phyloP scores from a whole-genome alignment of 2,888 invertebrate genomes.

The Leptura quadrifasciata region DNA sequence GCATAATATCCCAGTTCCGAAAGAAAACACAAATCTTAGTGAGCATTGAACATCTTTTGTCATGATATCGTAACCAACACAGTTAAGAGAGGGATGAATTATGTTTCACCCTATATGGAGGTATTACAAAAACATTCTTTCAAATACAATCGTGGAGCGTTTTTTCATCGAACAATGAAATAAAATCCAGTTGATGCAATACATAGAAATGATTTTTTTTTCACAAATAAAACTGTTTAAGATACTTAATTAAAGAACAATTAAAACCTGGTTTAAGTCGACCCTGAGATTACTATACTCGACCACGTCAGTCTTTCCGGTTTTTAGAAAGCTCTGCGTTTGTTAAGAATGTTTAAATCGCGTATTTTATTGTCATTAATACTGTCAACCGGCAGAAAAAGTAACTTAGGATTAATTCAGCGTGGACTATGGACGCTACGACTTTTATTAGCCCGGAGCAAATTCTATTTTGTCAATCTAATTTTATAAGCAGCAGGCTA shows the following conservation, averaged over 20 bases:
- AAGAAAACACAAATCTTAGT: too few relatives aligned
- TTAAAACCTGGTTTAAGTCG: not conserved
- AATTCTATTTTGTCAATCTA: constrained; percentile 23
- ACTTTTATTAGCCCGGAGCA: constrained; percentile 2
- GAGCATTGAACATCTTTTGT: too few relatives aligned
- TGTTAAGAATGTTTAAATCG: not conserved
- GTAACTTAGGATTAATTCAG: not conserved
- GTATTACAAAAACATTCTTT: too few relatives aligned
- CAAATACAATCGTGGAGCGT: too few relatives aligned
- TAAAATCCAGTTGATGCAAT: not conserved
- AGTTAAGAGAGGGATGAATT: too few relatives aligned
- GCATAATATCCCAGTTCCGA: too few relatives aligned
- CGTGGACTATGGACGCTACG: not conserved
- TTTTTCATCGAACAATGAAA: not conserved
- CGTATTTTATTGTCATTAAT: not conserved
- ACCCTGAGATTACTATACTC: not conserved
- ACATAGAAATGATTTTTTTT: not conserved
- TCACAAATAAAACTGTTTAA: not conserved
- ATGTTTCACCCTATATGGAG: too few relatives aligned
- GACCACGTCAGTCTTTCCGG: constrained; percentile 3
- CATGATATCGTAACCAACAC: too few relatives aligned
- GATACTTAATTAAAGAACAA: not conserved
- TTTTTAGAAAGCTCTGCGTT: not conserved
- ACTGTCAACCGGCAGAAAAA: not conserved
- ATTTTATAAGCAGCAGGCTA: constrained; percentile 13